Conservation (phyloP, 2,797 vertebrate genomes). For the Chaenodraco wilsoni region DNA sequence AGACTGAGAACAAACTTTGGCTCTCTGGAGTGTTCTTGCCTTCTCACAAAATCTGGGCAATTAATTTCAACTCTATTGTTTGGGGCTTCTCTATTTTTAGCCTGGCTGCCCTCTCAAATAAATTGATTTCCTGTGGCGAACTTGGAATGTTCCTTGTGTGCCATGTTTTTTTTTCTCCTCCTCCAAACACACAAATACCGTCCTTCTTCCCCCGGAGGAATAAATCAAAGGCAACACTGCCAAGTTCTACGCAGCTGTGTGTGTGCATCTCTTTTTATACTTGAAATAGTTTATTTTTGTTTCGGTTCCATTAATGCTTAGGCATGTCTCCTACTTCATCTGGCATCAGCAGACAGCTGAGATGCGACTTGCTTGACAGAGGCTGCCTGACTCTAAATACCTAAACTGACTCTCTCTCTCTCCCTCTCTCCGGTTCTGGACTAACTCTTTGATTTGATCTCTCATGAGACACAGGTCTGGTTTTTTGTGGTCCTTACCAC, state of each 20-base stretch:
- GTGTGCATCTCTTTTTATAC: slow-evolving; percentile 73
- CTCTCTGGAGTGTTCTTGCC: slow-evolving; percentile 71
- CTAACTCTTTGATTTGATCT: slow-evolving; percentile 55
- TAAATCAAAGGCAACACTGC: slow-evolving; percentile 81
- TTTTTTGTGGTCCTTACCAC: slow-evolving; percentile 57
- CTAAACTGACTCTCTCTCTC: slow-evolving; percentile 46
- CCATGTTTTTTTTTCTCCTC: slow-evolving; percentile 39
- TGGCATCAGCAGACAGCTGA: slow-evolving; percentile 67
- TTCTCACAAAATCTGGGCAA: slow-evolving; percentile 78
- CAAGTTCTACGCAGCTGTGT: slow-evolving; percentile 69
- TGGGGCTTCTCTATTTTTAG: slow-evolving; percentile 80
- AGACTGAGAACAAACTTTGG: slow-evolving; percentile 76
- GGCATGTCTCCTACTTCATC: slow-evolving; percentile 74
- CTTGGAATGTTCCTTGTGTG: slow-evolving; percentile 75
- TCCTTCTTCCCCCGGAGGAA: slow-evolving; percentile 76
- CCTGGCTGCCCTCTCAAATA: slow-evolving; percentile 80
- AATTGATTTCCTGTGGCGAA: slow-evolving; percentile 84
- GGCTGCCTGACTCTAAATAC: slow-evolving; percentile 63
- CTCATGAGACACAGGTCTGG: slow-evolving; percentile 55
- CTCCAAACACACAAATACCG: slow-evolving; percentile 62
- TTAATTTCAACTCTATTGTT: slow-evolving; percentile 81
- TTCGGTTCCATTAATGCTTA: slow-evolving; percentile 79
- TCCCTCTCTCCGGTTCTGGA: slow-evolving; percentile 22
- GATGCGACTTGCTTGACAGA: slow-evolving; percentile 61
- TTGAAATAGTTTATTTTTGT: slow-evolving; percentile 82